A percentile compares a stretch with the other conserved stretches of the same genome.
Conservation (phyloP, 1,140 invertebrate species). For the Leptinotarsa undecemlineata region DNA sequence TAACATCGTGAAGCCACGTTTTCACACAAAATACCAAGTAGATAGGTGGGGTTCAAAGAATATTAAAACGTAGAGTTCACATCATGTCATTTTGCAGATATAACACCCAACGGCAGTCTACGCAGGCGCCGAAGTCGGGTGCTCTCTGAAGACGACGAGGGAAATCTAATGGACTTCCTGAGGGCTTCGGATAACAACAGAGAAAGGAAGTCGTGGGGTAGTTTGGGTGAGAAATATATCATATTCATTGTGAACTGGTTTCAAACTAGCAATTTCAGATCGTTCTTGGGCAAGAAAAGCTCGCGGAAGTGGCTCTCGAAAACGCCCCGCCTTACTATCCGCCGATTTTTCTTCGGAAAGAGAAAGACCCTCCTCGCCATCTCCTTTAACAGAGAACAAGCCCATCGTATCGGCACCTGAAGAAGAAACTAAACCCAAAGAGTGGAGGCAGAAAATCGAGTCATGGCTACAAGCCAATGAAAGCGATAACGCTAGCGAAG, state of each 20-base stretch:
- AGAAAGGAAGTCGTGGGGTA: conserved; percentile 86
- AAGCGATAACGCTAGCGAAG: conserved; percentile 69
- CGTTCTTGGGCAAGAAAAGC: conserved; percentile 83
- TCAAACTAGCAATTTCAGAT: conserved; percentile 60
- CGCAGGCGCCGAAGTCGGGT: conserved; percentile 78
- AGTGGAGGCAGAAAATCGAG: conserved; percentile 87
- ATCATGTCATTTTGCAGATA: conserved; percentile 61
- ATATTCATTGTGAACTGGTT: not conserved
- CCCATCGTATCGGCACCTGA: conserved; percentile 51
- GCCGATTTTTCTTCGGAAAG: conserved; percentile 71
- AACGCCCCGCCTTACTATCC: conserved; percentile 69
- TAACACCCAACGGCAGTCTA: conserved; percentile 86
- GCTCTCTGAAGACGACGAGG: conserved; percentile 82
- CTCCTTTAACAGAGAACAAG: conserved; percentile 61
- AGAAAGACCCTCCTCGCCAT: conserved; percentile 74
- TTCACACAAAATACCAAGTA: too few species aligned
- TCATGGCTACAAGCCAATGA: conserved; percentile 88
- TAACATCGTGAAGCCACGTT: too few species aligned
- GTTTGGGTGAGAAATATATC: conserved; percentile 60
- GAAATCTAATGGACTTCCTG: conserved; percentile 83
- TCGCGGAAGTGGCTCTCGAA: conserved; percentile 69
- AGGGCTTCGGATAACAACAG: conserved; percentile 66
- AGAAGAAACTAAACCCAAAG: conserved; percentile 64
- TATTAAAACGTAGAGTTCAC: not conserved
- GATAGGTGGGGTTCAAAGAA: too few species aligned